Base-by-base conservation (phyloP, 1,140 invertebrate genomes). In the Daktulosphaira vitifoliae region DNA sequence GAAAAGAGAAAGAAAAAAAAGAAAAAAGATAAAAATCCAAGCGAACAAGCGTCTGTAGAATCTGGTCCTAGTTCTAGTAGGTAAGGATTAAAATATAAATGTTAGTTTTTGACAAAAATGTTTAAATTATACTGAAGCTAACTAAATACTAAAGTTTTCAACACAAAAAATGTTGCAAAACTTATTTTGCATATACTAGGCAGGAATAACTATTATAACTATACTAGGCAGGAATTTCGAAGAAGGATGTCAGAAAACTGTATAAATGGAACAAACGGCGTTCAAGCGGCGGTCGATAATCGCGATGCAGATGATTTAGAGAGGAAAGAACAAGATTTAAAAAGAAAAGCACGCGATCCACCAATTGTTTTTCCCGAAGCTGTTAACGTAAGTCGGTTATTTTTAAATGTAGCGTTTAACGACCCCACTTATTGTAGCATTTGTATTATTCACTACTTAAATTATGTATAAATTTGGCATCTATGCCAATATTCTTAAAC, bases 331-430 rank as follows among this genome's bases (percentile, higher is more conserved):
- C 78, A 80, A 65, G 86, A 90, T 70, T 84, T 86, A 73, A 81
- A 81, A 68, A 85, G 87, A 74, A 81, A 82, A 68, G 78, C 81
- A 50, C 78, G 87, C 20, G 88, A 93, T 73, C 90, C 90, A 20
- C 89, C 90, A 2, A 86, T 93, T 71, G 81, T 92, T 39, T 93
- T 86, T 75, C 84, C 81, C 71, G 85, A 89, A 71, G 75, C 81
- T 42, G 70, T 84, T 15, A 83, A 91, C 72, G 83, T 88, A 77
- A 82, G 82, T 78, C 29, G 29, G 11, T 33, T 33, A 33, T 6
- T 6, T 6, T 5, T 33, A 33, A 33, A 33, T 11, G 29, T 33
- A 33, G 29, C 11, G 29, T 33, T 33, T 33, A 11, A 33, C 29
- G 29, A 33, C 29, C 29, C n/a, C n/a, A n/a, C n/a, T n/a, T n/a